Percentiles rank a stretch among this genome's conserved stretches.
Evolutionary conservation across 2,113 vertebrate species (phyloP).

Genomic region (Chamaea fasciata): DNA sequence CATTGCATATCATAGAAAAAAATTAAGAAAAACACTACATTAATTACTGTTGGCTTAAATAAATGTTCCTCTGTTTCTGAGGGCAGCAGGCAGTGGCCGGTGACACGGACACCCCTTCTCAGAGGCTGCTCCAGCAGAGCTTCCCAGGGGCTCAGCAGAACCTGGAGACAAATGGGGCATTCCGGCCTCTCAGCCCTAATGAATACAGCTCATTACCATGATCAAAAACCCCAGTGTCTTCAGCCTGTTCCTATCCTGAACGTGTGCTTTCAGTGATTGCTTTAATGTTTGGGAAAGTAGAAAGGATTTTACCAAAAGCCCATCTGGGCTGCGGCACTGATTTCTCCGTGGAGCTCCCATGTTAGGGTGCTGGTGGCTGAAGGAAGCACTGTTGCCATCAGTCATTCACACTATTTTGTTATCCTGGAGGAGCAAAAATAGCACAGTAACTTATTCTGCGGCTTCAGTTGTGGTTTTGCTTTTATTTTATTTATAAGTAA

Average conservation of each 20-base stretch:
- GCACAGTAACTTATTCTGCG: background rate
- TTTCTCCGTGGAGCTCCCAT: background rate
- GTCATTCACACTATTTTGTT: background rate
- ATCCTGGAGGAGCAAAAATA: background rate
- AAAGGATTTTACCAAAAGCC: background rate
- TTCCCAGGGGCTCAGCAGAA: background rate
- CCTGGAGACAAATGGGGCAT: background rate
- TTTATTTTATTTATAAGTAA: slow-evolving; percentile 31
- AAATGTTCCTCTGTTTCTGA: background rate
- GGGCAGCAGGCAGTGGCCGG: background rate
- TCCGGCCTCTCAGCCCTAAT: background rate
- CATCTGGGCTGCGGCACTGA: background rate
- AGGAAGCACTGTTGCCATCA: background rate
- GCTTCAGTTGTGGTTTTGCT: background rate
- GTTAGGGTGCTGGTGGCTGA: background rate
- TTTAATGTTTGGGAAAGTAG: background rate
- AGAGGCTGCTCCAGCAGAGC: background rate
- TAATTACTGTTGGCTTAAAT: slow-evolving; percentile 1
- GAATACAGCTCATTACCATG: background rate
- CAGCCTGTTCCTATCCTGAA: background rate
- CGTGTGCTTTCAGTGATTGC: background rate
- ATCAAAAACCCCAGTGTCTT: background rate
- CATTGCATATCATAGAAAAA: background rate
- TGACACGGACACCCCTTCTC: rapidly evolving
- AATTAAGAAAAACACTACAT: rapidly evolving